phyloP scores from a whole-genome alignment of 2,797 vertebrate species.

The Eidolon dupreanum region DNA sequence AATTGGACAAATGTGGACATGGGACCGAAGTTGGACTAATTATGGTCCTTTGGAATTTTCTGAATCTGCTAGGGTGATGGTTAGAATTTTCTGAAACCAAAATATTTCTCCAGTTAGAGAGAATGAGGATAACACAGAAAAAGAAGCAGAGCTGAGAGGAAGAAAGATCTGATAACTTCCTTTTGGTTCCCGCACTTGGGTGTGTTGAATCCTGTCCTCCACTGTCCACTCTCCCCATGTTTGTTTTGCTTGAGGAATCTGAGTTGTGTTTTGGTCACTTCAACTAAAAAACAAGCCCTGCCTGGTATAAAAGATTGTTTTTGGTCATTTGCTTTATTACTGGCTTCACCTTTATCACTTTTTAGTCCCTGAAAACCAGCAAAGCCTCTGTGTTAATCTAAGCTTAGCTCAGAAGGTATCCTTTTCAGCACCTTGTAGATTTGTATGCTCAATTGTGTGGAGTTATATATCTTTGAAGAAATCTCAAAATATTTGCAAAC shows the following conservation, averaged over 20 bases:
- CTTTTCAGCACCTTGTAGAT: neutral
- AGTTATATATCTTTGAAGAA: neutral
- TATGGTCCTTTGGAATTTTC: neutral
- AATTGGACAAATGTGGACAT: neutral
- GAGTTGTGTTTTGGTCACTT: neutral
- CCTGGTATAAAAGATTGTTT: neutral
- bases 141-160: neutral
- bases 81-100: neutral
- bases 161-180: neutral
- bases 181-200: neutral
- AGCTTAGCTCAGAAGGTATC: neutral
- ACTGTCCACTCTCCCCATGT: rapidly evolving
- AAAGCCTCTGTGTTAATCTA: neutral
- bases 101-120: neutral
- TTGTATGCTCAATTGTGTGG: neutral
- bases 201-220: neutral
- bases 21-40: neutral
- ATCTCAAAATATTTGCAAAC: conserved; percentile 47
- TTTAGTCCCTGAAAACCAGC: neutral
- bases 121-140: neutral
- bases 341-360: neutral
- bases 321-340: neutral
- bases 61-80: neutral
- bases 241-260: neutral
- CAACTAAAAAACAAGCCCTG: neutral